These are phyloP conservation scores for Heteronetta atricapilla DNA, from an alignment of 2,113 vertebrate genomes.

Conservation along the genomic window DNA sequence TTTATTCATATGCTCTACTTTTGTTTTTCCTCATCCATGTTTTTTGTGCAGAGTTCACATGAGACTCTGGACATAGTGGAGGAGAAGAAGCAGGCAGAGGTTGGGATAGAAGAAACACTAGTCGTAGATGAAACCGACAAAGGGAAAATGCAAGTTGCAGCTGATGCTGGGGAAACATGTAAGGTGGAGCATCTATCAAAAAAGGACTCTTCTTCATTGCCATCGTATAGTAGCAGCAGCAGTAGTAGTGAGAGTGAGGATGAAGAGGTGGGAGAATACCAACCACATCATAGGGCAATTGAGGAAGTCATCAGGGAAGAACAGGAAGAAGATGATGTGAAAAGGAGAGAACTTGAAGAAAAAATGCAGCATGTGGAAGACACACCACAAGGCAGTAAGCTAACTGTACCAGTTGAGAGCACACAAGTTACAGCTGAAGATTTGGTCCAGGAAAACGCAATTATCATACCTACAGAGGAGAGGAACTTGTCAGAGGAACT, in stretches of 20 bases:
- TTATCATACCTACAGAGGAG: constrained; percentile 60
- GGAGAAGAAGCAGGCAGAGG: constrained; percentile 89
- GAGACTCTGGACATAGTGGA: constrained; percentile 86
- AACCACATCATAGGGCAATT: constrained; percentile 78
- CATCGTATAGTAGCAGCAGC: constrained; percentile 86
- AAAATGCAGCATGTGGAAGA: constrained; percentile 58
- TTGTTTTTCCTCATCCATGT: constrained; percentile 77
- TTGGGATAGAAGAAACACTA: constrained; percentile 91
- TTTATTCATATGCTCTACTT: constrained; percentile 80
- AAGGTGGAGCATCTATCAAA: constrained; percentile 76
- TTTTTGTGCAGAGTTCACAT: constrained; percentile 88
- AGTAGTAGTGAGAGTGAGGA: constrained; percentile 92
- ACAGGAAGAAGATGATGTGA: constrained; percentile 81
- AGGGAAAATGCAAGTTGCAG: constrained; percentile 77
- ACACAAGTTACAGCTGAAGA: constrained; percentile 57
- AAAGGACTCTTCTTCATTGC: constrained; percentile 79
- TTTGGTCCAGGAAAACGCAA: constrained; percentile 58
- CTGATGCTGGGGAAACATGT: constrained; percentile 73
- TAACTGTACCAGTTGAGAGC: constrained; percentile 52
- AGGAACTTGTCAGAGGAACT: constrained; percentile 64
- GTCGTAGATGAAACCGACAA: constrained; percentile 87
- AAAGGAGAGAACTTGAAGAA: constrained; percentile 39
- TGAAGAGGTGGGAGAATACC: constrained; percentile 89
- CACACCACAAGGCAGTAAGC: constrained; percentile 52
- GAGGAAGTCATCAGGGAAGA: constrained; percentile 85